Base-by-base conservation (phyloP, 1,140 invertebrate genomes). In the Metopolophium dirhodum region DNA sequence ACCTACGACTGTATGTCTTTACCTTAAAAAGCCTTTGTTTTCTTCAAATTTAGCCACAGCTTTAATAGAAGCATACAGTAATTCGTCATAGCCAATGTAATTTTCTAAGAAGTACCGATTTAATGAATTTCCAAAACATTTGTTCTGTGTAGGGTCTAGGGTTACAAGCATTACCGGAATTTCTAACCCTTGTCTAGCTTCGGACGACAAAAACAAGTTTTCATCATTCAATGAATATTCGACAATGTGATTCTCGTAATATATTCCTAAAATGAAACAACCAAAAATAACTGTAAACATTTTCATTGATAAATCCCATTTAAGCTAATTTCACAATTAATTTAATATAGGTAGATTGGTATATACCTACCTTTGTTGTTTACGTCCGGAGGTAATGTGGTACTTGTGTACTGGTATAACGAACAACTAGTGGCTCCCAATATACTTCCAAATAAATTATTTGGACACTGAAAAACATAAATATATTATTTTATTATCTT, bases 191-290 rank as follows among this genome's bases (percentile, higher is more conserved):
- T 98, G 96, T 54, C 99, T 96, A 2, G 98, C 98, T 49, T 96
- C 96, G 0, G 98, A 97, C 30, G 98, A 98, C 30, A 99, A 95
- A 9, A 99, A 96, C 68, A 99, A 95, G 95, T 99, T 98, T 4
- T 99, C 99, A 95, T 99, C 99, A 95, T 99, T 98, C 94, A 99
- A 95, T 3, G 99, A 98, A 96, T 99, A 99, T 95, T 99, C 99
- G 8, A 99, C 97, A 68, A 99, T 99, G 95, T 99, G 99, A 94
- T 98, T 98, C 94, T 99, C 98, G 23, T 49, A 83, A 23, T 2
- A 83, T 7, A 22, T 9, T 23, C n/a, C 51, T 37, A 37, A 49
- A 54, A 89, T 35, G 26, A 18, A 54, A 54, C 51, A 54, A 1
- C 2, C 18, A 22, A 54, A 54, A 54, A 54, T 57, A 88, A 88